phyloP scores from a whole-genome alignment of 37 sponge, comb jelly and placozoan genomes.

The Ephydatia muelleri region DNA sequence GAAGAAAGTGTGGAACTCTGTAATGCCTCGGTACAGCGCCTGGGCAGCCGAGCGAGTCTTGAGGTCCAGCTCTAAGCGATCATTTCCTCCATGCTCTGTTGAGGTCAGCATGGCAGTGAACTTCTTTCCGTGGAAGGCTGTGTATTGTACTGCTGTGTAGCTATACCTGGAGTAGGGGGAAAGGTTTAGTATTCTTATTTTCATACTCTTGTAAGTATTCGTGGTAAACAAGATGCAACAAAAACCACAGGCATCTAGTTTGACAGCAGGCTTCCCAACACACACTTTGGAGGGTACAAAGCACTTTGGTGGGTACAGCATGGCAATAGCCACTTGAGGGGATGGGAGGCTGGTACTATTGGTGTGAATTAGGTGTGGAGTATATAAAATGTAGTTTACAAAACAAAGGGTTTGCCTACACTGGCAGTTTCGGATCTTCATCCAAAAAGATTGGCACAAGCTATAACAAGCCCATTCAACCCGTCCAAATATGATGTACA shows the following conservation, averaged over 20 bases:
- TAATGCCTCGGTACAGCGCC: conserved; percentile 74
- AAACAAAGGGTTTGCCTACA: too few species aligned
- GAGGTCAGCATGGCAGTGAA: conserved; percentile 51
- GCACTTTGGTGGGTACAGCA: too few species aligned
- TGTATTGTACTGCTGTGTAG: conserved; percentile 64
- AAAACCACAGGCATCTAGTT: background rate
- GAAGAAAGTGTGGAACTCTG: conserved; percentile 86
- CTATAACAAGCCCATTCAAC: background rate
- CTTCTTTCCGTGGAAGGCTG: conserved; percentile 75
- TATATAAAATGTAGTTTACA: too few species aligned
- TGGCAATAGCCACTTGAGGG: background rate
- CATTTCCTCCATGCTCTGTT: background rate
- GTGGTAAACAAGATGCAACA: background rate
- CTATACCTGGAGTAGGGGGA: conserved; percentile 42
- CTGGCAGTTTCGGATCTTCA: too few species aligned
- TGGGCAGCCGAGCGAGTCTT: conserved; percentile 57
- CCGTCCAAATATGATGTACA: too few species aligned
- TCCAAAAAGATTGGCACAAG: background rate
- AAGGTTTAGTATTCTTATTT: background rate
- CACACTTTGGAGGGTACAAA: background rate
- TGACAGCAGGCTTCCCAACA: background rate
- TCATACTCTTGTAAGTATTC: conserved; percentile 4
- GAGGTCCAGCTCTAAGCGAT: conserved; percentile 46
- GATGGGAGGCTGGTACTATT: too few species aligned
- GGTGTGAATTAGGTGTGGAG: too few species aligned